Evolutionary conservation across 2,113 vertebrate species (phyloP).

Genomic region (Brachypodius melanocephalos): DNA sequence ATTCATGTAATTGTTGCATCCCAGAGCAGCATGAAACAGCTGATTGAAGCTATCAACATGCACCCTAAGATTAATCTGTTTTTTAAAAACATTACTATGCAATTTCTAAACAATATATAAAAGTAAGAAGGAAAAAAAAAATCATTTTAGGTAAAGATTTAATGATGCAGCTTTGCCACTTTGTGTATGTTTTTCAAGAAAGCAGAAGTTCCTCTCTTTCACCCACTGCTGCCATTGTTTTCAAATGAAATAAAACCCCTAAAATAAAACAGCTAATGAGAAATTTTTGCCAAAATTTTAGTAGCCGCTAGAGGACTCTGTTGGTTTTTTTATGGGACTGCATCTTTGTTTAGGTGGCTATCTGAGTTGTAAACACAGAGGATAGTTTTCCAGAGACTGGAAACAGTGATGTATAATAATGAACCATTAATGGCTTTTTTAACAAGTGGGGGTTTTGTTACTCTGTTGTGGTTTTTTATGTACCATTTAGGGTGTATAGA

Average conservation of each 20-base stretch:
- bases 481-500: not conserved
- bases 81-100: not conserved
- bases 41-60: not conserved
- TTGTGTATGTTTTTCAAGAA: not conserved
- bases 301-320: constrained; percentile 61
- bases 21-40: not conserved
- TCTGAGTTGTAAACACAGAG: not conserved
- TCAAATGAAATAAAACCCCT: not conserved
- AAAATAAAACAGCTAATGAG: not conserved
- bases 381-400: not conserved
- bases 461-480: not conserved
- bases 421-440: not conserved
- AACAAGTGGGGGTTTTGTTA: fast-evolving
- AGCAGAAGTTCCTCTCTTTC: not conserved
- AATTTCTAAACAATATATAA: not conserved
- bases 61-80: not conserved
- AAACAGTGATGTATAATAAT: not conserved
- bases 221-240: not conserved
- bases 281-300: constrained; percentile 35
- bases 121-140: not conserved
- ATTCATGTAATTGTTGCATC: not conserved
- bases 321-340: not conserved
- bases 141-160: not conserved
- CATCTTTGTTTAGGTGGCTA: not conserved
- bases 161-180: not conserved